Evolutionary conservation across 2,888 invertebrate genomes (phyloP), one percentile per base, ranked within the genome.

Genomic region (Xylocampa areola): DNA sequence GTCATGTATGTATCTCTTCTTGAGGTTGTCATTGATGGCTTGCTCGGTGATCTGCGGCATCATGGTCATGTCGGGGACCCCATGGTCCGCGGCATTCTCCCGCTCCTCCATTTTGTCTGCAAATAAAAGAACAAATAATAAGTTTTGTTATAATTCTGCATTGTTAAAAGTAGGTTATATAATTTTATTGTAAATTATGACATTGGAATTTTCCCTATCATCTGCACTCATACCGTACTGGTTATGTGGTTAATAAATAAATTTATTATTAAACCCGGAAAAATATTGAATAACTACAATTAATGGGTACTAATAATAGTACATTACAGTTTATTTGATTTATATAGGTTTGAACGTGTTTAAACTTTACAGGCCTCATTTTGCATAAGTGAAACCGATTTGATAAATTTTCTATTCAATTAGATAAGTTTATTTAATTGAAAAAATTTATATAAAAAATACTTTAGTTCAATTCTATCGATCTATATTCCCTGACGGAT

Each of bases 41-140:
- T 95, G 95, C 90, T 98, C 98, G 77, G 98, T 97, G 90, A 98
- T 97, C 94, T 97, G 96, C 74, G 97, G 97, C 94, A 98, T 97
- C 86, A 97, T 94, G 59, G 98, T 98, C 98, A 98, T 98, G 94
- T 98, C 98, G 82, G 97, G 96, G 82, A 98, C 97, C 71, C 98
- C 98, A 88, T 96, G 95, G 84, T 96, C 96, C 65, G 82, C 81
- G 27, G 85, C 83, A 45, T 76, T 85, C 77, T 91, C 91, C 75
- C 88, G 87, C 74, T 92, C 93, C 87, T 92, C 92, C 92, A 92
- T 92, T 64, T 71, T 86, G 79, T 49, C 92, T 93, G 89, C 0
- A 82, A 86, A 66, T 68, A 81, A 70, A 44, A 13, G 36, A 30
- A 43, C 19, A 11, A 0, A 7, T 8, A 11, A n/a, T 65, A 16